Evolutionary conservation across 2,888 invertebrate species (phyloP), one percentile per base, ranked within the genome.

Genomic region (Epiblema foenella): DNA sequence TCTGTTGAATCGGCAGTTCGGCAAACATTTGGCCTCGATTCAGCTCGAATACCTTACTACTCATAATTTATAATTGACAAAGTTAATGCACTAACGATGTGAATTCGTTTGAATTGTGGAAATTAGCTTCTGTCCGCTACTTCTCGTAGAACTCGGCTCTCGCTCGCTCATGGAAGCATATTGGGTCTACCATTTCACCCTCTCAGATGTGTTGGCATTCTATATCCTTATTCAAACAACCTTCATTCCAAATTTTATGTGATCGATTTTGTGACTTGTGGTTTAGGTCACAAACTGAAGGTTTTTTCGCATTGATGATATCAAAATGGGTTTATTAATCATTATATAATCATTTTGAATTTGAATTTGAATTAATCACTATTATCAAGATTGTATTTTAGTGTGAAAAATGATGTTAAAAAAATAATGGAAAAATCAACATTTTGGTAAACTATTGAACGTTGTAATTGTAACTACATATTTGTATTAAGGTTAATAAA

Each of bases 11-110:
- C 60, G 60, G 52, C 68, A 46, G 42, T 42, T 68, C 52, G 29
- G 42, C 60, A 68, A 42, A 52, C 42, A 60, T 68, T 51, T 68
- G 68, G 39, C 68, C 68, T 68, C 68, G 29, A 52, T 68, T 29
- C 18, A 20, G 17, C 51, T 68, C n/a, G 10, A 54, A 52, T 39
- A 42, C 18, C 46, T 49, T 67, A 58, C 15, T 46, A 33, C 12
- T 52, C 52, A 24, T 33, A 33, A 33, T 0, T 33, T 8, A 39
- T 39, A 54, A 39, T 64, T 64, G 39, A n/a, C 54, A 64, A 64
- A 54, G 33, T 37, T 46, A 10, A 5, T 9, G 24, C 37, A 37
- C 17, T 46, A 17, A n/a, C 29, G 56, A 29, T 9, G 54, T 56
- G 9, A 12, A 29, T 29, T 29, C 11, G 52, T 52, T 9, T 29